These are phyloP conservation scores for Papilio elwesi DNA, from an alignment of 2,888 invertebrate genomes.

Conservation along the genomic window DNA sequence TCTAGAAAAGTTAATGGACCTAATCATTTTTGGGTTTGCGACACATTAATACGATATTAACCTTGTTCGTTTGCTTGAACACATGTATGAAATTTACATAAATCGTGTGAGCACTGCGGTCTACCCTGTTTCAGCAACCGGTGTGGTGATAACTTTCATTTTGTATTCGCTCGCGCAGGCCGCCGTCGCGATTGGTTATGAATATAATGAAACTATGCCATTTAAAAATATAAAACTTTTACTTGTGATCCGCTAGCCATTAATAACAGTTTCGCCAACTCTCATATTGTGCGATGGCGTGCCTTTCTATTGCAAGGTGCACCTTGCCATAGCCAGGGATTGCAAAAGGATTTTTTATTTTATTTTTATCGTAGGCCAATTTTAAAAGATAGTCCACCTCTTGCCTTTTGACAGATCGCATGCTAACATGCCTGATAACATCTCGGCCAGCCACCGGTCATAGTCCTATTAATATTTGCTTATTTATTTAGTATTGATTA, in stretches of 20 bases:
- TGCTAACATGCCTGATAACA: too few species aligned
- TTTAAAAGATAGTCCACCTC: too few species aligned
- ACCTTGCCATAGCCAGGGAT: too few species aligned
- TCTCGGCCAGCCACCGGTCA: too few species aligned
- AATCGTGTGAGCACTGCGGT: not conserved
- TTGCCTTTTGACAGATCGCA: too few species aligned
- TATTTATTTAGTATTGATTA: too few species aligned
- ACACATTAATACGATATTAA: not conserved
- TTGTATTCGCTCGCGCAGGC: not conserved
- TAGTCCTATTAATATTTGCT: too few species aligned
- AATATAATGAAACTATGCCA: slow-evolving; percentile 6
- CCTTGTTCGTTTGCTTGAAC: not conserved
- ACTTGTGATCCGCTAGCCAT: not conserved
- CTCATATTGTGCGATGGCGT: too few species aligned
- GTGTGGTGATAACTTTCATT: slow-evolving; percentile 17
- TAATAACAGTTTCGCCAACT: too few species aligned
- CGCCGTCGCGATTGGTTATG: not conserved
- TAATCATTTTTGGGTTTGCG: not conserved
- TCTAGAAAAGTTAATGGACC: not conserved
- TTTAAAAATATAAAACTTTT: slow-evolving; percentile 1
- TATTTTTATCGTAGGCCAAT: too few species aligned
- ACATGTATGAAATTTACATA: not conserved
- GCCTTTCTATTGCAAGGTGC: too few species aligned
- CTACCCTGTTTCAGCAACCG: slow-evolving; percentile 15
- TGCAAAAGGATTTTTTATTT: too few species aligned